These are phyloP conservation scores for Rhagoletis zephyria DNA, from an alignment of 1,140 invertebrate species.

Conservation along the genomic window DNA sequence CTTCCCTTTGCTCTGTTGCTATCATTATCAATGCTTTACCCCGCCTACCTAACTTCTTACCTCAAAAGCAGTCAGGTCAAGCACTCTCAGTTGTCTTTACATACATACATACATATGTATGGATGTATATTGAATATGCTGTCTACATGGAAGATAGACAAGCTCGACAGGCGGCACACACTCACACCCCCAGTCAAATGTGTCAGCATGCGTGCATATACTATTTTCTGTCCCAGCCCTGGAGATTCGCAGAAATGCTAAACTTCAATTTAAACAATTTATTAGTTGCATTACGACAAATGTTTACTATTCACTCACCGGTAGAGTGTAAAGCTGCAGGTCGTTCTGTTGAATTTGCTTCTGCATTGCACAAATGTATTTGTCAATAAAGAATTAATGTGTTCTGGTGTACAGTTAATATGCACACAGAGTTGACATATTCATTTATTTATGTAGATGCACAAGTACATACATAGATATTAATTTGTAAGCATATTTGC, in stretches of 20 bases:
- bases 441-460: too few relatives aligned
- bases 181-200: neutral
- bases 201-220: neutral
- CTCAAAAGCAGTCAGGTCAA: too few relatives aligned
- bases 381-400: too few relatives aligned
- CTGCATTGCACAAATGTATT: neutral
- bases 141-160: neutral
- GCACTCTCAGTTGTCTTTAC: neutral
- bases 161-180: neutral
- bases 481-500: too few relatives aligned
- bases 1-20: neutral
- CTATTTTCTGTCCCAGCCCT: neutral
- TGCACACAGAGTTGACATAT: too few relatives aligned
- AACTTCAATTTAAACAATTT: conserved; percentile 37
- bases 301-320: conserved; percentile 14
- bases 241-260: neutral
- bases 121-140: too few relatives aligned
- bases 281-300: conserved; percentile 24
- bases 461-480: too few relatives aligned
- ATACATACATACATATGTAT: neutral
- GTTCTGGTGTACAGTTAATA: too few relatives aligned
- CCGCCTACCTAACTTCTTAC: neutral
- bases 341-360: neutral
- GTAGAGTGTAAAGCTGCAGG: neutral
- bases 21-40: neutral